phyloP scores from a whole-genome alignment of 2,888 invertebrate species.

The Tetramorium bicarinatum region DNA sequence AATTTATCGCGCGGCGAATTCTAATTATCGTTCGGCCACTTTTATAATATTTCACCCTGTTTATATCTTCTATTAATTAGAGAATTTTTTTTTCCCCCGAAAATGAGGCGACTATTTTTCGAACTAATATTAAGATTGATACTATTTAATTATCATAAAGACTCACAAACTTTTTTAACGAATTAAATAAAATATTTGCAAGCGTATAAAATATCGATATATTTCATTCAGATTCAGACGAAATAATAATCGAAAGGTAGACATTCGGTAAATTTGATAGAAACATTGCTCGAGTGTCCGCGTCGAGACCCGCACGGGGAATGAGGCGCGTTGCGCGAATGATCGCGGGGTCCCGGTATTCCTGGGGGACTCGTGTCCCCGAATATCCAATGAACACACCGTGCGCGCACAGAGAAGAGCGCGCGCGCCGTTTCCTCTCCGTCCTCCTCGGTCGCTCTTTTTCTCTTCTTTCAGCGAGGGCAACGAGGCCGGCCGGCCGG shows the following conservation, averaged over 20 bases:
- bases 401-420: constrained; percentile 33
- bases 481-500: constrained; percentile 67
- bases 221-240: neutral
- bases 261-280: neutral
- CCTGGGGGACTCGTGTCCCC: constrained; percentile 15
- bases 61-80: neutral
- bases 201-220: neutral
- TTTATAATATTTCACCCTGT: constrained; percentile 29
- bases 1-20: constrained; percentile 48
- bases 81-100: neutral
- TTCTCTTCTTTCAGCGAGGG: constrained; percentile 54
- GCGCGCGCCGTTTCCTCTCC: constrained; percentile 35
- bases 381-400: constrained; percentile 43
- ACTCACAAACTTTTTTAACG: neutral
- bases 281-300: neutral
- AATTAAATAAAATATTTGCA: neutral
- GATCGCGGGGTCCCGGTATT: constrained; percentile 22
- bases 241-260: neutral
- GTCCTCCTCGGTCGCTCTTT: constrained; percentile 60
- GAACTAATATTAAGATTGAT: too few relatives aligned
- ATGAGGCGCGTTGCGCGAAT: neutral
- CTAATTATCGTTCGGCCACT: constrained; percentile 33
- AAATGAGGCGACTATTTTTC: neutral
- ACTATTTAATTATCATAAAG: neutral
- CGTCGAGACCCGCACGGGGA: neutral